Conservation (phyloP, 2,888 invertebrate genomes). For the Ectemnius lituratus region DNA sequence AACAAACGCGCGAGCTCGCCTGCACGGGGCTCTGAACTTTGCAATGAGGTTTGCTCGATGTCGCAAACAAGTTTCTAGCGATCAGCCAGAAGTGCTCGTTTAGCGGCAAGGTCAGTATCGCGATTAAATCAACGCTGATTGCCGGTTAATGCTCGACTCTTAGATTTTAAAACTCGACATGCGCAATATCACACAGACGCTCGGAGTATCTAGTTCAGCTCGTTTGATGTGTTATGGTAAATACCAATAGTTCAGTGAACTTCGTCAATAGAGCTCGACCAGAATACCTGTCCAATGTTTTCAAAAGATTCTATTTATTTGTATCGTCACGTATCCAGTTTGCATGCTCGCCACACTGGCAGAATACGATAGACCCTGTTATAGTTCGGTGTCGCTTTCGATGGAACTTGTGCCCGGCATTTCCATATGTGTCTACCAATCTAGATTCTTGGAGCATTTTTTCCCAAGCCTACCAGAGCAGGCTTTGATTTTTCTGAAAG, state of each 20-base stretch:
- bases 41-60: constrained; percentile 11
- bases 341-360: no score
- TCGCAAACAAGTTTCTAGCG: constrained; percentile 15
- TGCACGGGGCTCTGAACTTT: constrained; percentile 16
- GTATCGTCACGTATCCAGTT: no score
- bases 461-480: neutral
- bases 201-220: constrained; percentile 21
- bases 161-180: constrained; percentile 20
- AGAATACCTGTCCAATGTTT: no score
- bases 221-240: constrained; percentile 45
- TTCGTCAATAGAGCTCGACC: neutral
- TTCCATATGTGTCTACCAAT: no score
- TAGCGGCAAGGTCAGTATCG: constrained; percentile 37
- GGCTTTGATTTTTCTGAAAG: constrained; percentile 15
- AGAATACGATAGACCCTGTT: no score
- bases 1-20: no score
- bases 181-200: constrained; percentile 23
- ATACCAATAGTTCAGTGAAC: constrained; percentile 32
- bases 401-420: no score
- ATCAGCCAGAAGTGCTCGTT: constrained; percentile 18
- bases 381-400: no score
- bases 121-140: constrained; percentile 39
- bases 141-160: constrained; percentile 16
- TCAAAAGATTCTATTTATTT: no score
- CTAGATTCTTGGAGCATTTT: no score